Evolutionary conservation across 2,797 vertebrate species (phyloP), one percentile per base, ranked within the genome.

Genomic region (Xiphorhynchus erythropygius): DNA sequence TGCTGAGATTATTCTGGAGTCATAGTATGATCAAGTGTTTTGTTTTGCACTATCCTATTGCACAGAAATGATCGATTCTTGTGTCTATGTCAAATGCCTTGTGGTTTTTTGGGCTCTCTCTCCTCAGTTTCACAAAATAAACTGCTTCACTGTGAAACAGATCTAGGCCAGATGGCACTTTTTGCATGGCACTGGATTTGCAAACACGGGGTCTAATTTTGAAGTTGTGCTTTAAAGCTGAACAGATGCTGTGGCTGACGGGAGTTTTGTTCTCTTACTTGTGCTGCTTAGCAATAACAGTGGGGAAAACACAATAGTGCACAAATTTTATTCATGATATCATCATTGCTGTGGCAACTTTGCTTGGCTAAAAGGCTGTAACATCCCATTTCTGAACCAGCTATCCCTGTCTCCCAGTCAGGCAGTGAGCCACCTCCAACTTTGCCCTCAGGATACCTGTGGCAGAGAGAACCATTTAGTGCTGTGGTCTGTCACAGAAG

Each of bases 131-230:
- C 89, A 86, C 50, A 75, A 93, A 95, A 83, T 49, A 87, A 78
- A 70, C 2, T 17, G 37, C 30, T 70, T 82, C 90, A 44, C 86
- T 92, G 84, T 53, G 71, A 83, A 22, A 55, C 8, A 90, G 81
- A 82, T 57, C 56, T 33, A 74, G 75, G 68, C 87, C 84, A 96
- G 78, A 96, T 94, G 90, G 86, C 60, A 80, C 52, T 80, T 85
- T 64, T 15, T 95, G 52, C 71, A 87, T 63, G 68, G 80, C 74
- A 41, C n/a, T 88, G 53, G 85, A 91, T 94, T 96, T 95, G 83
- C 85, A 96, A 96, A 94, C 78, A 71, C 33, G 13, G 50, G 33
- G n/a, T 83, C 75, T 94, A 71, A 93, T 90, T 94, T 49, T 92
- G 89, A 92, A 95, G 74, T 67, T 73, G 4, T 86, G 33, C 56